phyloP scores from a whole-genome alignment of 2,113 vertebrate species.

The Etia nguti region DNA sequence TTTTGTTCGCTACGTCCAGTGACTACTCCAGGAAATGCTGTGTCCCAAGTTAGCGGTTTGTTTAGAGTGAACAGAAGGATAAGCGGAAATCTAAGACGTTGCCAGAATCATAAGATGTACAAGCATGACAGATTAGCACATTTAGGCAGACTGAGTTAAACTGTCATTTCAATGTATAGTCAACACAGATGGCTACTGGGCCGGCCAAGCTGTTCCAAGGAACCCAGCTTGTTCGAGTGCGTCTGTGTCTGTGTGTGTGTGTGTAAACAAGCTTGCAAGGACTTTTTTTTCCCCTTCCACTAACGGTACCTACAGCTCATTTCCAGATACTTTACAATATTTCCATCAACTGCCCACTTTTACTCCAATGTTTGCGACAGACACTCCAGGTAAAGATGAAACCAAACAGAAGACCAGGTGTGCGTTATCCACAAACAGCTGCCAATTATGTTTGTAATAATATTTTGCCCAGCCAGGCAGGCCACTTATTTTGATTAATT shows the following conservation, averaged over 20 bases:
- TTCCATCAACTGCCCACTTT: not conserved
- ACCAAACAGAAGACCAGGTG: not conserved
- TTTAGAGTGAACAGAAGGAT: not conserved
- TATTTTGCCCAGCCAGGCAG: not conserved
- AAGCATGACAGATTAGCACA: slow-evolving; percentile 17
- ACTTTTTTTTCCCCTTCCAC: not conserved
- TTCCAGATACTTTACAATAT: not conserved
- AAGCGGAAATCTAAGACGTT: not conserved
- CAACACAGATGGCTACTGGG: slow-evolving; percentile 43
- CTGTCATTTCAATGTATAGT: slow-evolving; percentile 32
- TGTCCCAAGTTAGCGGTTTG: not conserved
- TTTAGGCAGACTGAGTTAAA: slow-evolving; percentile 17
- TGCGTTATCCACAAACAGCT: not conserved
- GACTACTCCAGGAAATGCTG: not conserved
- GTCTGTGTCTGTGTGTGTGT: not conserved
- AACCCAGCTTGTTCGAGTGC: not conserved
- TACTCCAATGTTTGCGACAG: not conserved
- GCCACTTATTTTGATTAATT: not conserved
- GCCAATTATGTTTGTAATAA: not conserved
- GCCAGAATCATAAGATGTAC: not conserved
- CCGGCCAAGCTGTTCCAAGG: slow-evolving; percentile 17
- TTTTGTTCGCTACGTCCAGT: not conserved
- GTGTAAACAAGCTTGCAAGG: not conserved
- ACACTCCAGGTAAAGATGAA: not conserved
- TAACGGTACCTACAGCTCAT: not conserved